Base-by-base conservation (phyloP, 2,797 vertebrate species). In the Pitangus sulphuratus region DNA sequence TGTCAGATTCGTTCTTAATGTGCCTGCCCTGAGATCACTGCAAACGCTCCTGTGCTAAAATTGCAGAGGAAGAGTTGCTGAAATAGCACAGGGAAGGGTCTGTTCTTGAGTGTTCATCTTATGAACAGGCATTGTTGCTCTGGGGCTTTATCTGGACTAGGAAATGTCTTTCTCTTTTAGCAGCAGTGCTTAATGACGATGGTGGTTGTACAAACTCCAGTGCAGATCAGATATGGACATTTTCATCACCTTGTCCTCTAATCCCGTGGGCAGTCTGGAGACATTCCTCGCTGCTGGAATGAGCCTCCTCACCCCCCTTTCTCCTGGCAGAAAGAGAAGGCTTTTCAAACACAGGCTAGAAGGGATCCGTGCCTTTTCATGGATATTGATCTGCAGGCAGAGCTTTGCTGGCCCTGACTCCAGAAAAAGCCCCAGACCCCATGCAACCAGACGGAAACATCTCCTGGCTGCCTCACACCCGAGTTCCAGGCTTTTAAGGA, bases 91-190 rank as follows among this genome's bases (percentile, higher is more conserved):
- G n/a, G 25, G 53, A 68, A 83, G 75, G 70, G 35, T 7, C 45
- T 61, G 40, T 58, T 94, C 62, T 44, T 65, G 40, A 56, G 30
- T 47, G 53, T 77, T 87, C 45, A 28, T 53, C 71, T 42, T 45
- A 31, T 0, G 0, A 53, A 37, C n/a, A 61, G 54, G 30, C 50
- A 33, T 16, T 9, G 30, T 71, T 87, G 69, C 91, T 91, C 65
- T 75, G 53, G 42, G 68, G 68, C 42, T 57, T 91, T 94, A 82
- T 78, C 85, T 81, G 82, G 54, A 24, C 54, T 62, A 69, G 82
- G 82, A 94, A 88, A 76, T 44, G 40, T 90, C 82, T 88, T 88
- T 92, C 58, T 80, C 44, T 75, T 90, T 76, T 51, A 86, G 87
- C 51, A 79, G 26, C 14, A 19, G 66, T 88, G 87, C 82, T 92